A percentile compares a stretch with the other conserved stretches of the same genome.
Evolutionary conservation across 2,113 vertebrate species (phyloP).

Genomic region (Tricholaema leucomelas): DNA sequence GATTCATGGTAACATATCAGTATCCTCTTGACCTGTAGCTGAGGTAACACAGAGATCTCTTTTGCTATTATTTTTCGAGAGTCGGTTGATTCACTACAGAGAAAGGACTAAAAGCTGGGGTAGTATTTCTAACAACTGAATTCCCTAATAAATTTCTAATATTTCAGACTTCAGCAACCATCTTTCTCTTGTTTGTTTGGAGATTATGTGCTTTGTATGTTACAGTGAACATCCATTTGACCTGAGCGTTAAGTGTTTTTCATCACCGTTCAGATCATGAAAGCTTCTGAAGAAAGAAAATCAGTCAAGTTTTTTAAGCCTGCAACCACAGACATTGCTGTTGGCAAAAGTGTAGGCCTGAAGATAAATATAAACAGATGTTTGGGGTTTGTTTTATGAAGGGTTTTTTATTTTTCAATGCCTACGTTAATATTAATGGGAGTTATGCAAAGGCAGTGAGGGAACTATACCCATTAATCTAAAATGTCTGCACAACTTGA

Average conservation of each 20-base stretch:
- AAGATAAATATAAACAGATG: conserved; percentile 47
- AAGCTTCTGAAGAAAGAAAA: neutral
- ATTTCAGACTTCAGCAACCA: neutral
- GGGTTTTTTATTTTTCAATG: conserved; percentile 35
- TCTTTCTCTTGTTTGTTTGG: neutral
- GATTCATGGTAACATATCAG: conserved; percentile 3
- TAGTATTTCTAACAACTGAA: neutral
- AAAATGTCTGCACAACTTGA: conserved; percentile 28
- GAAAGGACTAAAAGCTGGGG: neutral
- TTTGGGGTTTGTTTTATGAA: neutral
- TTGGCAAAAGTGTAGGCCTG: neutral
- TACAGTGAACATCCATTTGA: neutral
- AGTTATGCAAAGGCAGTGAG: conserved; percentile 13
- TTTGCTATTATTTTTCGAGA: neutral
- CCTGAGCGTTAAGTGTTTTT: neutral
- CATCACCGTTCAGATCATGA: neutral
- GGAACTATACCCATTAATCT: conserved; percentile 7
- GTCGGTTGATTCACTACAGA: neutral
- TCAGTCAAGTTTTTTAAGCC: neutral
- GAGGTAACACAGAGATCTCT: neutral
- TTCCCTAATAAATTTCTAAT: neutral
- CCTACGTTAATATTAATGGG: conserved; percentile 23
- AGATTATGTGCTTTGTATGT: rapidly evolving
- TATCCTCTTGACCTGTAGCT: conserved; percentile 6
- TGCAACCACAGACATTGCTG: neutral